Percentiles rank a stretch among this genome's conserved stretches.
Evolutionary conservation across 2,113 vertebrate genomes (phyloP).

Genomic region (Menura novaehollandiae): DNA sequence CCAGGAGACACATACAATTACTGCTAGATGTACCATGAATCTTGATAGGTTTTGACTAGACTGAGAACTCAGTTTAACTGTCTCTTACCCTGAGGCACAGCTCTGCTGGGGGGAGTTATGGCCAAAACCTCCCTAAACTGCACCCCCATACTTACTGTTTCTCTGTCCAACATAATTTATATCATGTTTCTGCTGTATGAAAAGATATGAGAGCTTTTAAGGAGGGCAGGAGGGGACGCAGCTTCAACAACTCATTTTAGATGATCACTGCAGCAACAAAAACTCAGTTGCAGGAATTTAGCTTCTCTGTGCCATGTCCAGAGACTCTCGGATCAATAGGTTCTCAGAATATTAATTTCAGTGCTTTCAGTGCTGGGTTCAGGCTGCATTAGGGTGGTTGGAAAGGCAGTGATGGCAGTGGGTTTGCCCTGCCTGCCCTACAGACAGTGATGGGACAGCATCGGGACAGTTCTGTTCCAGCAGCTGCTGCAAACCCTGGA

Average conservation of each 20-base stretch:
- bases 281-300: neutral
- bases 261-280: constrained; percentile 8
- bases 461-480: neutral
- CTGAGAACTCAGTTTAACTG: neutral
- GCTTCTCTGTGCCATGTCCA: neutral
- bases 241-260: neutral
- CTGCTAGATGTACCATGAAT: neutral
- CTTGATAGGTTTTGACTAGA: neutral
- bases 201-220: neutral
- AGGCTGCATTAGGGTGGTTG: neutral
- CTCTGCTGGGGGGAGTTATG: neutral
- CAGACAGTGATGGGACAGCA: accelerated
- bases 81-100: neutral
- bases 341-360: neutral
- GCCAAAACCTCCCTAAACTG: neutral
- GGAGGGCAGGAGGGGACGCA: neutral
- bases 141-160: neutral
- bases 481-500: neutral
- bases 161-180: neutral
- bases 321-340: neutral
- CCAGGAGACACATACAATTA: neutral
- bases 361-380: neutral
- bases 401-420: neutral
- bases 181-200: neutral
- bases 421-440: neutral